Conservation (phyloP, 2,113 vertebrate genomes). For the Prionailurus bengalensis region DNA sequence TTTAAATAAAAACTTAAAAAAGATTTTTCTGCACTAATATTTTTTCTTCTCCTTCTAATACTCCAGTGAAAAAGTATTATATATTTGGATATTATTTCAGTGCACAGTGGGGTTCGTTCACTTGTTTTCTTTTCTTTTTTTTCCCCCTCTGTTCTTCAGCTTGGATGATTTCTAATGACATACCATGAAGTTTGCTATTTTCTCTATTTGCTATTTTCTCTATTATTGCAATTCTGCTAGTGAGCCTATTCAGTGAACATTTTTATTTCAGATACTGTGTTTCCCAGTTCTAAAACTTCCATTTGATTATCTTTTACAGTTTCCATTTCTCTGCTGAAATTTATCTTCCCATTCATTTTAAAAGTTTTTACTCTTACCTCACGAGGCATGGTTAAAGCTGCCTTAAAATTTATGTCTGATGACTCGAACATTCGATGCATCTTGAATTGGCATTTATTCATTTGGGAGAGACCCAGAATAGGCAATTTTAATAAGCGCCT, state of each 20-base stretch:
- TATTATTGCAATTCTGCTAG: not conserved
- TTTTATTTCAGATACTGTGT: conserved; percentile 53
- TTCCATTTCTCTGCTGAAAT: conserved; percentile 45
- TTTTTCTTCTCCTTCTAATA: not conserved
- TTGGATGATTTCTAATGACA: not conserved
- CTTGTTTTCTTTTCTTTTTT: not conserved
- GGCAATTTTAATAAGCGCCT: not conserved
- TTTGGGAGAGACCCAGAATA: not conserved
- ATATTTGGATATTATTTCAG: not conserved
- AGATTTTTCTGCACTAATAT: not conserved
- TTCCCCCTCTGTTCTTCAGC: not conserved
- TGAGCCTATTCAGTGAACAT: not conserved
- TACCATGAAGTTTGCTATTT: not conserved
- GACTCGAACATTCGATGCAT: not conserved
- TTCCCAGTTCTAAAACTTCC: conserved; percentile 44
- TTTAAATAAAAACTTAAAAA: not conserved
- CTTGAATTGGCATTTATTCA: not conserved
- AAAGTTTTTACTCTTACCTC: not conserved
- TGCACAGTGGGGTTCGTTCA: not conserved
- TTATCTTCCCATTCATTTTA: not conserved
- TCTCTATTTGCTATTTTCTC: not conserved
- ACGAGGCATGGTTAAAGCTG: not conserved
- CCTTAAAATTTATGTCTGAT: conserved; percentile 24
- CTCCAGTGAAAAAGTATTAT: not conserved
- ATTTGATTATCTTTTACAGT: not conserved